Percentiles rank a stretch among this genome's conserved stretches.
phyloP scores from a whole-genome alignment of 2,113 vertebrate species.

The Cyanocitta stelleri region DNA sequence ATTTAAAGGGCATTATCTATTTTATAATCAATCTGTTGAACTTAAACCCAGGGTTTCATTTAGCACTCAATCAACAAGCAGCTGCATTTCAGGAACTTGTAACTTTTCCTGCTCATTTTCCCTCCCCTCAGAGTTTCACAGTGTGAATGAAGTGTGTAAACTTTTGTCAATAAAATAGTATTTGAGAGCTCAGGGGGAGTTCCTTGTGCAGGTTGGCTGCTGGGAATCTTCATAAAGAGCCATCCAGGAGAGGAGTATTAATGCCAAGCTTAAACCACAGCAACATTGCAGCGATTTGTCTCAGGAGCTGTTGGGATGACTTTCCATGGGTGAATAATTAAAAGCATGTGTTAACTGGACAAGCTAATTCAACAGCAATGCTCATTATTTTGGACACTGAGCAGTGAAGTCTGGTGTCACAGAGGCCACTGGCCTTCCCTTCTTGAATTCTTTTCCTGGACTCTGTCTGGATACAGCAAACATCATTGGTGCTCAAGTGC shows the following conservation, averaged over 20 bases:
- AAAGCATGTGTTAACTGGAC: not conserved
- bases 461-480: not conserved
- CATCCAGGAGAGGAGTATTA: not conserved
- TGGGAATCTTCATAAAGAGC: not conserved
- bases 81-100: not conserved
- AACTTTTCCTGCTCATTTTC: not conserved
- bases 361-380: not conserved
- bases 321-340: not conserved
- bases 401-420: not conserved
- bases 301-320: not conserved
- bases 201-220: not conserved
- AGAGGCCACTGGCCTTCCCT: not conserved
- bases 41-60: not conserved
- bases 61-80: not conserved
- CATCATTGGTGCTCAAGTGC: not conserved
- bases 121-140: not conserved
- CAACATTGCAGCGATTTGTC: not conserved
- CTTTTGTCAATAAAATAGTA: not conserved
- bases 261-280: not conserved
- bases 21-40: not conserved
- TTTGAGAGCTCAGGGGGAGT: not conserved
- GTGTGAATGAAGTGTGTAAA: not conserved
- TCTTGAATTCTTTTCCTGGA: not conserved
- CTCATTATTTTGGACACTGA: not conserved
- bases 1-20: not conserved